Evolutionary conservation across 2,797 vertebrate genomes (phyloP), one percentile per base, ranked within the genome.

Genomic region (Pangasius mekongensis): DNA sequence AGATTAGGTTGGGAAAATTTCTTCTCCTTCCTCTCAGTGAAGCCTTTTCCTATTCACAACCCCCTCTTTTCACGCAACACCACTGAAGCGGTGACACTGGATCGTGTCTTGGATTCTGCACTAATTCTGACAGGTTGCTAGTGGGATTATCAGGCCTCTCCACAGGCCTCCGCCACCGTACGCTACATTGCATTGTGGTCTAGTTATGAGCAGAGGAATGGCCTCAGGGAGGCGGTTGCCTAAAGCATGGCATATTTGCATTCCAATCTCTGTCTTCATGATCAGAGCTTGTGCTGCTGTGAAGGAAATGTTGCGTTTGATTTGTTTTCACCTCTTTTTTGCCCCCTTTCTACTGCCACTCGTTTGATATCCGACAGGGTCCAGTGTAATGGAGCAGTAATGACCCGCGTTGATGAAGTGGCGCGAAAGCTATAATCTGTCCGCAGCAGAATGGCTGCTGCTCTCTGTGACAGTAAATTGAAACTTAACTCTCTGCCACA

Each of bases 1-100:
- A 93, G 95, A 97, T 96, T 96, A 96, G 88, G 92, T 30, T 92
- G 92, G 93, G 94, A 93, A 94, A 93, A 94, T 90, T 94, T 93
- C 95, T 69, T 94, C 77, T 91, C 80, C 91, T 89, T 91, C 92
- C 92, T 93, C 90, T 92, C 93, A 94, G 94, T 95, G 93, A 95
- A 95, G 90, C 91, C 91, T 89, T 94, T 95, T 95, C 93, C 94
- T 94, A 93, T 93, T 91, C 90, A 90, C 84, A 86, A 39, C 66
- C 67, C 84, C 56, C 56, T 71, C 91, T 91, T 94, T 94, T 95
- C 91, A 94, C 27, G 49, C 49, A 74, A 93, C 94, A 95, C 93
- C 92, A 92, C 93, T 90, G 93, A 93, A 95, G 95, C 94, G 95
- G 93, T 95, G 94, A 95, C 93, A 95, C 92, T 87, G 94, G 94